Evolutionary conservation across 2,113 vertebrate species (phyloP), one percentile per base, ranked within the genome.

Genomic region (Thalassarche chlororhynchos): DNA sequence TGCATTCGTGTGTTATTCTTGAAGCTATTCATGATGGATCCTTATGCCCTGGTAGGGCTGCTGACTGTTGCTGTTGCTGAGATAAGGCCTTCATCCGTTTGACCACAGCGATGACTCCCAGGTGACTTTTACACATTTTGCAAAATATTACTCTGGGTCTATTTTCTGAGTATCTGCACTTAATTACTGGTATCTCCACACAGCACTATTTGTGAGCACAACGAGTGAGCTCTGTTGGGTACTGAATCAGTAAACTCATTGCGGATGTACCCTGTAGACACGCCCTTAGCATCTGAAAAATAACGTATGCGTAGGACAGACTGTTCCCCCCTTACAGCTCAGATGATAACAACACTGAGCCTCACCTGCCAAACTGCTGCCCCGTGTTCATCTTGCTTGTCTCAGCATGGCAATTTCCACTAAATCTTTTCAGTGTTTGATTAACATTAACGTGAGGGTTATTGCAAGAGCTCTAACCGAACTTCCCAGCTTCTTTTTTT

Each of bases 171-270:
- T 52, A 86, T 42, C 54, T 94, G 44, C 38, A 19, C 38, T 32
- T 79, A 54, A 71, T 46, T 76, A 62, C n/a, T 51, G 68, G 1
- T 55, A 60, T 13, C 19, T 34, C 47, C 55, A 64, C 42, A 55
- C 31, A 71, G 44, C 38, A 21, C 9, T 54, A 9, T 38, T 78
- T 1, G 2, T 26, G 31, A 79, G 61, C 42, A 46, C 58, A 86
- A 10, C 0, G 0, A 44, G 51, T 8, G 10, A 85, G 32, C n/a
- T 84, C 34, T 38, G 26, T 20, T 58, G 51, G 17, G 10, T 36
- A 24, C 17, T 47, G 46, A 83, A 86, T 49, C 62, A 51, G 49
- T 44, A 69, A 38, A 86, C 7, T 84, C 49, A 3, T 24, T 65
- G 76, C 1, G 1, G 47, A 44, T 72, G 36, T 83, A 71, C 32